Conservation (phyloP, 2,888 invertebrate species). For the Platypus cylindrus region DNA sequence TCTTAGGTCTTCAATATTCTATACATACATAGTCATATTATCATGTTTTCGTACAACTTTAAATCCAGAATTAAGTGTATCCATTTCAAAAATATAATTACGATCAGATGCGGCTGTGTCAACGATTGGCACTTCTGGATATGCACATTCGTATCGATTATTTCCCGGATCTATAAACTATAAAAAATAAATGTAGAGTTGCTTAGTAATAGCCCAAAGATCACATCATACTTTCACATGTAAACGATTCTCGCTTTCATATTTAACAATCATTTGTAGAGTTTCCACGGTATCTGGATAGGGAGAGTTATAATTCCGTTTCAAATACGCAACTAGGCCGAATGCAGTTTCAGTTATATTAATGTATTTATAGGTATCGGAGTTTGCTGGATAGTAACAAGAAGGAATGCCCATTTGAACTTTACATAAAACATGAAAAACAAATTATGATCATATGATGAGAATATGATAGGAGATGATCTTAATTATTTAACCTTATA, state of each 20-base stretch:
- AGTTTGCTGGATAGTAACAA: constrained; percentile 61
- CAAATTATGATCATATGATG: too few species aligned
- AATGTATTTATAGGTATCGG: constrained; percentile 48
- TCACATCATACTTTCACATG: constrained; percentile 56
- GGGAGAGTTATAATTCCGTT: constrained; percentile 41
- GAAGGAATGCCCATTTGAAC: constrained; percentile 52
- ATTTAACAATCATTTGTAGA: constrained; percentile 47
- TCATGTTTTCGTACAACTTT: constrained; percentile 43
- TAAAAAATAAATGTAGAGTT: constrained; percentile 4
- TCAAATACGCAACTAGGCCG: constrained; percentile 45
- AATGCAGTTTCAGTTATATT: constrained; percentile 49
- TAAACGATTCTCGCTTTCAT: constrained; percentile 47
- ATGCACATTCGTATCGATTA: constrained; percentile 53
- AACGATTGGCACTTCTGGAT: constrained; percentile 47
- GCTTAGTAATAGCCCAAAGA: too few species aligned
- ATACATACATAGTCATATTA: constrained; percentile 44
- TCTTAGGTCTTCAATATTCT: too few species aligned
- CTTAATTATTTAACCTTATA: too few species aligned
- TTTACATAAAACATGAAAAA: too few species aligned
- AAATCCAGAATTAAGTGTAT: constrained; percentile 47
- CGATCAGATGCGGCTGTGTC: constrained; percentile 38
- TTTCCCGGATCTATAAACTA: constrained; percentile 37
- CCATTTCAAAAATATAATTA: constrained; percentile 43
- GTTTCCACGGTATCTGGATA: constrained; percentile 53
- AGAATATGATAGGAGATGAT: too few species aligned